Evolutionary conservation across 53 echinoderm and acorn worm species (phyloP), one percentile per base, ranked within the genome.

Genomic region (Stichopus horrens): DNA sequence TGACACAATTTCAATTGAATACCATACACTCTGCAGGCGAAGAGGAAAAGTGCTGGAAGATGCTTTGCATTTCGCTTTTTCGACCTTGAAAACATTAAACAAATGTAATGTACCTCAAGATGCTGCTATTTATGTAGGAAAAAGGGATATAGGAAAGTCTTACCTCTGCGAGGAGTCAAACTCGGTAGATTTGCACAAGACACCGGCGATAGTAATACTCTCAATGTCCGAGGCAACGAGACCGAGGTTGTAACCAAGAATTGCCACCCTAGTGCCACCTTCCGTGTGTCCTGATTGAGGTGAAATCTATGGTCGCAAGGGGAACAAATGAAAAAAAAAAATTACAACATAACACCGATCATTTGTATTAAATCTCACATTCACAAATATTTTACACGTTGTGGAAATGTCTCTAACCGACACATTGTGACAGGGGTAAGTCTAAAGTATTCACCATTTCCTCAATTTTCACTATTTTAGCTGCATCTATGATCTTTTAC

Each of bases 161-260:
- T 74, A 86, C 86, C 11, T 73, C 53, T 86, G 86, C 8, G 86
- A 71, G 4, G 86, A 86, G 51, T 71, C 74, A 53, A 86, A 86
- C 18, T 71, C 52, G 14, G 66, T 53, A 5, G 63, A 78, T 55
- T 56, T 52, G 21, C 97, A 97, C 4, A 58, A 20, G 9, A 91
- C 74, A 5, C 91, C 94, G 5, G 92, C 97, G 0, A 97, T 95
- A 4, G 53, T 91, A 8, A 97, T 89, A 6, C 83, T 75, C 55
- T 37, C 84, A 37, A 95, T 92, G 57, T 97, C 94, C 8, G 79
- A 88, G n/a, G 88, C 83, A n/a, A 63, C 92, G 89, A 89, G 83
- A 10, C 97, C 97, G 14, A 97, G 93, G 76, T 97, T 97, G 68
- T 88, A 90, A 53, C 97, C 97, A 7, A 74, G 74, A 76, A 97